phyloP scores from a whole-genome alignment of 2,797 vertebrate genomes.

The Distichodus sexfasciatus region DNA sequence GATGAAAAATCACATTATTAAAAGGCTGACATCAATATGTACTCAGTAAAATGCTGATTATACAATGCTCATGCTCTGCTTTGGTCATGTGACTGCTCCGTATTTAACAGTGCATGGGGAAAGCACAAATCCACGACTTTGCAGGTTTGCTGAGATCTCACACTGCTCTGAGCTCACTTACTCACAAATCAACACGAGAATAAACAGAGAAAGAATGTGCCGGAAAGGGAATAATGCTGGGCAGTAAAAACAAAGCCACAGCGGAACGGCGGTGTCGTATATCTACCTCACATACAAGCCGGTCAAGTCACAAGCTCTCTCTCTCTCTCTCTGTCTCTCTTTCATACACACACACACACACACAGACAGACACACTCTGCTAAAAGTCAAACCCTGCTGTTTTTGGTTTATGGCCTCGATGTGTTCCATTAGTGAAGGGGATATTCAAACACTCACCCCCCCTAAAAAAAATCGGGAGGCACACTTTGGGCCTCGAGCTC shows the following conservation, averaged over 20 bases:
- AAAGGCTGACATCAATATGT: too few species aligned
- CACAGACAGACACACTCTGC: neutral
- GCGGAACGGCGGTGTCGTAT: slow-evolving; percentile 51
- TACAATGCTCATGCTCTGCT: too few species aligned
- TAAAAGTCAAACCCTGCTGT: neutral
- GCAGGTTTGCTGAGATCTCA: neutral
- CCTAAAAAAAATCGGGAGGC: neutral
- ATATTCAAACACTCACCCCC: slow-evolving; percentile 8
- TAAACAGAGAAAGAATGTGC: slow-evolving; percentile 55
- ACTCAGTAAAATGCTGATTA: too few species aligned
- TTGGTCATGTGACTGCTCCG: too few species aligned
- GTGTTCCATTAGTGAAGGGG: neutral
- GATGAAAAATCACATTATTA: too few species aligned
- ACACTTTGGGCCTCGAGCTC: slow-evolving; percentile 13
- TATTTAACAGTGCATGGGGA: neutral
- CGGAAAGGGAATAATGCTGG: slow-evolving; percentile 42
- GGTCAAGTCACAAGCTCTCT: neutral
- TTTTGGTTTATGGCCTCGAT: slow-evolving; percentile 14
- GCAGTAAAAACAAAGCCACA: slow-evolving; percentile 47
- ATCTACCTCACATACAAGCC: slow-evolving; percentile 49
- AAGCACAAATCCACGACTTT: neutral
- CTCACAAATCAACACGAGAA: slow-evolving; percentile 49
- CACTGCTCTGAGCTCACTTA: slow-evolving; percentile 12
- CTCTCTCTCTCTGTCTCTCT: slow-evolving; percentile 5
- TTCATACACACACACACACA: neutral